Evolutionary conservation across 1,140 invertebrate genomes (phyloP).

Genomic region (Agrilus planipennis): DNA sequence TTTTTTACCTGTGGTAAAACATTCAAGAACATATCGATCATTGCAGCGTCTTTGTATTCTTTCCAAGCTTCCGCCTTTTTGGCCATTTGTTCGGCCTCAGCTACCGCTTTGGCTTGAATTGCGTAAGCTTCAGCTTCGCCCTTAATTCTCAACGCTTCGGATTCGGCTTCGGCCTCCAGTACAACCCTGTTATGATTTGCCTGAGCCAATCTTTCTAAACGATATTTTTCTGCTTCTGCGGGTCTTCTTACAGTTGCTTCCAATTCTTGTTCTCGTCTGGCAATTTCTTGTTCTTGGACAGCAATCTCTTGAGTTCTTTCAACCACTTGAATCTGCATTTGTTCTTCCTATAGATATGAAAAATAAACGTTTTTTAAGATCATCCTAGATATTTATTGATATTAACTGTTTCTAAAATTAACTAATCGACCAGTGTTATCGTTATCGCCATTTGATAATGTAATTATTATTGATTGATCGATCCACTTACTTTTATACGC

Average conservation of each 20-base stretch:
- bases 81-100: constrained; percentile 92
- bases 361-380: no score
- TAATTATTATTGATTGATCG: no score
- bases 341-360: no score
- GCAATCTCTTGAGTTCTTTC: constrained; percentile 86
- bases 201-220: constrained; percentile 85
- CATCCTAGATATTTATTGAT: no score
- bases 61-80: constrained; percentile 95
- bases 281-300: constrained; percentile 82
- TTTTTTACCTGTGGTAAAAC: constrained; percentile 79
- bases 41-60: constrained; percentile 91
- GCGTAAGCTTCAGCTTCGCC: constrained; percentile 87
- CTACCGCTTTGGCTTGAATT: constrained; percentile 85
- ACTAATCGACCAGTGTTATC: no score
- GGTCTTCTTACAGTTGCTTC: constrained; percentile 83
- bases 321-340: constrained; percentile 92
- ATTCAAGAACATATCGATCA: constrained; percentile 94
- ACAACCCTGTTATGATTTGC: constrained; percentile 72
- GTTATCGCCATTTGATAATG: no score
- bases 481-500: constrained; percentile 84
- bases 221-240: constrained; percentile 88
- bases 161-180: constrained; percentile 88
- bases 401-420: no score
- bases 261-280: constrained; percentile 73
- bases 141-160: constrained; percentile 70